A percentile compares a stretch with the other conserved stretches of the same genome.
Conservation (phyloP, 2,888 invertebrate species). For the Unio delphinus region DNA sequence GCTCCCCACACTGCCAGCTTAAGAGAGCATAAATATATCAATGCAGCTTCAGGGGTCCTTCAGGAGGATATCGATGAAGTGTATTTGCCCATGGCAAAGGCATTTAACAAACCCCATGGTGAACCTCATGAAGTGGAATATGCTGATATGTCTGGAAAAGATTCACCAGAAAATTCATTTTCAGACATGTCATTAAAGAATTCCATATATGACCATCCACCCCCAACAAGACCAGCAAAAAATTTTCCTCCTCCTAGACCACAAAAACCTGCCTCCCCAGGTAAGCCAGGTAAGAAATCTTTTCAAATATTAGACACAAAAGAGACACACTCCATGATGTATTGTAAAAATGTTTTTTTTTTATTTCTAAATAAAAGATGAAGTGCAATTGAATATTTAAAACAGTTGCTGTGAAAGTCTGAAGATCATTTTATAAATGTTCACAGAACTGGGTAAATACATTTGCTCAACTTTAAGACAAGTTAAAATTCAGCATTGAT, state of each 20-base stretch:
- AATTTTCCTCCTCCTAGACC: conserved; percentile 33
- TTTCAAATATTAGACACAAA: background rate
- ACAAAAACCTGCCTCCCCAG: conserved; percentile 16
- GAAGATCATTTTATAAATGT: too few species aligned
- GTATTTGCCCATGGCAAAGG: conserved; percentile 38
- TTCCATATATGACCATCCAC: conserved; percentile 40
- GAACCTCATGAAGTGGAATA: conserved; percentile 39
- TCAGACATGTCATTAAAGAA: conserved; percentile 10
- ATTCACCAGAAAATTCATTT: conserved; percentile 28
- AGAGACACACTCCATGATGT: background rate
- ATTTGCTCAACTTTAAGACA: too few species aligned
- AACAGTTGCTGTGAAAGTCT: too few species aligned
- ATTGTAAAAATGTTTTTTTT: too few species aligned
- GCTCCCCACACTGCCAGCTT: conserved; percentile 34
- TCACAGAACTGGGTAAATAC: too few species aligned
- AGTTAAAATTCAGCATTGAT: too few species aligned
- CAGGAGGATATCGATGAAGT: conserved; percentile 28
- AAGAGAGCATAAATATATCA: conserved; percentile 47
- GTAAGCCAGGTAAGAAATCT: conserved; percentile 6
- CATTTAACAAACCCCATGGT: conserved; percentile 28
- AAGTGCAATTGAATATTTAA: too few species aligned
- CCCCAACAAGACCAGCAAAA: conserved; percentile 30
- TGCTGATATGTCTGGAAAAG: conserved; percentile 39
- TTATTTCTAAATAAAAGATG: too few species aligned
- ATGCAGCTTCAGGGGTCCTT: conserved; percentile 39